These are phyloP conservation scores for Trididemnum miniatum DNA, from an alignment of 23 tunicate genomes.

Conservation along the genomic window DNA sequence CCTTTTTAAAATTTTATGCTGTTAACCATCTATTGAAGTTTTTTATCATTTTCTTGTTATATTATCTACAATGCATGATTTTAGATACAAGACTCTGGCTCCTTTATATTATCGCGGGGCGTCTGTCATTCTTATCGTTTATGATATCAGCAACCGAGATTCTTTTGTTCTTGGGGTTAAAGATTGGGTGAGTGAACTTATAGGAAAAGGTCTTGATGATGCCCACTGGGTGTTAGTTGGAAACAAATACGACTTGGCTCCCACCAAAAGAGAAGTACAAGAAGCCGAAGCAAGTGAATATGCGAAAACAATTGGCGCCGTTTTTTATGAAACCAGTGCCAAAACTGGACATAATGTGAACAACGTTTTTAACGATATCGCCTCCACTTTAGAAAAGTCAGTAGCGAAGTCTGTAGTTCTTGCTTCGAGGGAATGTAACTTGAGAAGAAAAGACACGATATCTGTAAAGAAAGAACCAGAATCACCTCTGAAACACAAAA, in stretches of 20 bases:
- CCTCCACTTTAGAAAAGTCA: neutral
- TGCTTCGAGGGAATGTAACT: too few relatives aligned
- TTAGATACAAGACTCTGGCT: conserved; percentile 46
- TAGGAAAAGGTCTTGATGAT: conserved; percentile 23
- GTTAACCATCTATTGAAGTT: too few relatives aligned
- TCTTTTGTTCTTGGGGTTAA: neutral
- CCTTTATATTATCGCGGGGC: conserved; percentile 56
- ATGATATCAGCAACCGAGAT: conserved; percentile 30
- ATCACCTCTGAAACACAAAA: too few relatives aligned
- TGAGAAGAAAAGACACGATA: too few relatives aligned
- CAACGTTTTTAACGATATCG: conserved; percentile 19
- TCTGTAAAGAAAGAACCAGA: too few relatives aligned
- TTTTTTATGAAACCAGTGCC: conserved; percentile 44
- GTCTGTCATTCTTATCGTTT: conserved; percentile 40
- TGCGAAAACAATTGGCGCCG: conserved; percentile 32
- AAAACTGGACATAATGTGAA: conserved; percentile 33
- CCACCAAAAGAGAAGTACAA: neutral
- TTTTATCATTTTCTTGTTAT: too few relatives aligned
- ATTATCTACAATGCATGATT: too few relatives aligned
- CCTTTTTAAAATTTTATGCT: too few relatives aligned
- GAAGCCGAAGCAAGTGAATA: conserved; percentile 28
- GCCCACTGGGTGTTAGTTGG: conserved; percentile 28
- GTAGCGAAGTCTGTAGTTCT: neutral
- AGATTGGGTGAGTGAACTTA: conserved; percentile 40
- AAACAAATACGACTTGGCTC: conserved; percentile 40